Base-by-base conservation (phyloP, 2,113 vertebrate genomes). In the Oryzias celebensis region DNA sequence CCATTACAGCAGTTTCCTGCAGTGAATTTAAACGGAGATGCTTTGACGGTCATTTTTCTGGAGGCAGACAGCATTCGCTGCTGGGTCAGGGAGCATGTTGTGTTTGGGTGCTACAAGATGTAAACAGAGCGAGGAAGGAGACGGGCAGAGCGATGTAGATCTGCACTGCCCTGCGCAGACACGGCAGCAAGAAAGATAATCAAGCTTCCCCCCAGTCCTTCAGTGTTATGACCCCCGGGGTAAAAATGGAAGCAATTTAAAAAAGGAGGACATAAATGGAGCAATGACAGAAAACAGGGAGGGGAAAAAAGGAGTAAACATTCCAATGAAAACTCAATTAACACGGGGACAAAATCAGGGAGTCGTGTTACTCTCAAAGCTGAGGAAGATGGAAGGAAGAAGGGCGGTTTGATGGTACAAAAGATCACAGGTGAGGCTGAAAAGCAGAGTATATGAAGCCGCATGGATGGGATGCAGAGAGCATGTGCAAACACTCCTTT, bases 311-410 rank as follows among this genome's bases (percentile, higher is more conserved):
- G 31, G 26, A 54, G 31, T 23, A 62, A 57, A 41, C 12, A 45
- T 50, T 24, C 28, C 22, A 56, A 44, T 28, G 7, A 31, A 49
- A 71, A 63, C 75, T 56, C 26, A 66, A 18, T 70, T 62, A 66
- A 31, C 8, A 14, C 47, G 36, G 22, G 36, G 23, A 48, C 31
- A 36, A 12, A 36, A 1, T 36, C 36, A 36, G 36, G 8, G 26
- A 28, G 26, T 7, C 26, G 26, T 28, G 10, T 36, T 16, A 13
- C 4, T 0, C 43, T 24, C 45, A 65, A 41, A 14, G 28, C 62
- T 62, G 26, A 64, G 61, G 44, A 18, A 47, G 44, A 17, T 17
- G 15, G 60, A 65, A 26, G 28, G 61, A 22, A 52, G 24, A 51
- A 6, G 7, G 14, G 28, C 4, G 26, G 52, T 65, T 28, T 18